Evolutionary conservation across 2,888 invertebrate species (phyloP).

Genomic region (Galerucella calmariensis): DNA sequence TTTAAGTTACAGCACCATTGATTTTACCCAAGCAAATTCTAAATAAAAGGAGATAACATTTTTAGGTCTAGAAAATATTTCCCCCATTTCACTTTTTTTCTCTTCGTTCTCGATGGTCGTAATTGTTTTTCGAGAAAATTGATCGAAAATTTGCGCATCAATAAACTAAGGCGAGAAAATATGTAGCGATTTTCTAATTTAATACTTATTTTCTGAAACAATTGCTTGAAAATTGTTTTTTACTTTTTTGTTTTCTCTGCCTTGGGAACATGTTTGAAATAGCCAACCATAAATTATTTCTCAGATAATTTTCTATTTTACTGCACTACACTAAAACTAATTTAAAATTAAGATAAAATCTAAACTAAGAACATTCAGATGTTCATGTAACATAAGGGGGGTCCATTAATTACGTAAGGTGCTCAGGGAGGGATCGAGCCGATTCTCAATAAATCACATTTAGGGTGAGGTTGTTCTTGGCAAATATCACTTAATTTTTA

Average conservation of each 20-base stretch:
- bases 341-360: background rate
- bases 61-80: slow-evolving; percentile 17
- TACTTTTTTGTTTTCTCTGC: slow-evolving; percentile 1
- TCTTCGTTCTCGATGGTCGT: slow-evolving; percentile 14
- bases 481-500: no score
- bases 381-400: no score
- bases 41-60: slow-evolving; percentile 18
- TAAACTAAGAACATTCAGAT: background rate
- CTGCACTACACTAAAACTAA: background rate
- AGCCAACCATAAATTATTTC: background rate
- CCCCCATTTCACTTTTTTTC: slow-evolving; percentile 4
- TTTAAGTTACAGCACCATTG: slow-evolving; percentile 9
- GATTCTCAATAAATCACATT: no score
- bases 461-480: no score
- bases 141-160: slow-evolving; percentile 34
- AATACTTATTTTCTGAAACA: slow-evolving; percentile 21
- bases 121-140: slow-evolving; percentile 35
- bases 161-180: slow-evolving; percentile 26
- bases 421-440: no score
- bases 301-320: background rate
- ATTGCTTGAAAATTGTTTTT: slow-evolving; percentile 27
- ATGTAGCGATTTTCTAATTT: slow-evolving; percentile 31
- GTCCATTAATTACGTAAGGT: no score
- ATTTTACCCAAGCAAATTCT: slow-evolving; percentile 13
- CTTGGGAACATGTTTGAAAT: background rate